Evolutionary conservation across 2,113 vertebrate genomes (phyloP), one percentile per base, ranked within the genome.

Genomic region (Leucosticte australis): DNA sequence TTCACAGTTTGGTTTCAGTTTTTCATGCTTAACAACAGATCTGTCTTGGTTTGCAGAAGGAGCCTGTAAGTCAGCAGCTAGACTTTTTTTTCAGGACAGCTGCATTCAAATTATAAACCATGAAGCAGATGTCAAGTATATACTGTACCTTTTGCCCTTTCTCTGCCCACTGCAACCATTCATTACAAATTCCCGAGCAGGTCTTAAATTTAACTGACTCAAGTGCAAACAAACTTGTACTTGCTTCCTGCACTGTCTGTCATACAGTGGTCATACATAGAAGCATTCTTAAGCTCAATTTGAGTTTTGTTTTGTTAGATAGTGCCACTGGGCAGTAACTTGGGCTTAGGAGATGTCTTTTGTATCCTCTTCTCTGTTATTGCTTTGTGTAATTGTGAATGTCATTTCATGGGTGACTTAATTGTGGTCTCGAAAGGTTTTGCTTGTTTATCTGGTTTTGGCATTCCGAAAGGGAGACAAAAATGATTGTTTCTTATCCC

Each of bases 21-120:
- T 88, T 68, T 92, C 50, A 49, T 94, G 44, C 33, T 90, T 37
- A 50, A 50, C 35, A 62, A 60, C 79, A 92, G 68, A 76, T 93
- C 59, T 62, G 44, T 84, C 60, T 41, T 88, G 89, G 18, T 95
- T 93, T 84, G 35, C 64, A 83, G 57, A 20, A 87, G 78, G 41
- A 77, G 21, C 74, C 39, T 70, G 42, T 82, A 94, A 82, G 46
- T 82, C 63, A 90, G n/a, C 67, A 88, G 39, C 65, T 77, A 76
- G 47, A 85, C 68, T 22, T 90, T 79, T 89, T 74, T 83, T 83
- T 76, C 56, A 91, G 80, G 56, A 89, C 92, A 95, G 83, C 83
- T 97, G 75, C 86, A 81, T 88, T 92, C 90, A 86, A 71, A 96
- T 95, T 88, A 50, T 37, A 88, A 95, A 24, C 59, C 14, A 1